phyloP scores from a whole-genome alignment of 2,113 vertebrate genomes.

The Aplodontia rufa region DNA sequence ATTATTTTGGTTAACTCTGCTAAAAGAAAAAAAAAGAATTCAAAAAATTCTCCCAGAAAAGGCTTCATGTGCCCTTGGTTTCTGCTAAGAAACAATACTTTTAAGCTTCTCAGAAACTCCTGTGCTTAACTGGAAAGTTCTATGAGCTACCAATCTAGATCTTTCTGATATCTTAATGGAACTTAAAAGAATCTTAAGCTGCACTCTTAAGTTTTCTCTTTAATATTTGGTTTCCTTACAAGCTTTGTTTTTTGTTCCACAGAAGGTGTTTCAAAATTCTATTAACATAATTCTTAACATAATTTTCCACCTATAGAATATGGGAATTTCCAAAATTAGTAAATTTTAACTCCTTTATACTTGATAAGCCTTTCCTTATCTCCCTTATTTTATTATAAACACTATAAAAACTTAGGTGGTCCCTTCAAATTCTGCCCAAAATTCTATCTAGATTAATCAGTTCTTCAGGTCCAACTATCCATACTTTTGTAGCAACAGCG shows the following conservation, averaged over 20 bases:
- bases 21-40: background rate
- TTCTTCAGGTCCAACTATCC: background rate
- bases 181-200: background rate
- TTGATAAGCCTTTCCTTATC: background rate
- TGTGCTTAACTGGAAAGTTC: background rate
- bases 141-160: background rate
- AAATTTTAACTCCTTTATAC: background rate
- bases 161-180: background rate
- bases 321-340: background rate
- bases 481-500: background rate
- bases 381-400: background rate
- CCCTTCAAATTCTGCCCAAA: background rate
- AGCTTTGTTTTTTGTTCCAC: background rate
- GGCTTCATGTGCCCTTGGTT: background rate
- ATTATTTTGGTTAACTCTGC: background rate
- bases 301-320: background rate
- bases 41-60: background rate
- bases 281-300: no score
- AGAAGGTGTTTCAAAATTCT: background rate
- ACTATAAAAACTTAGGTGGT: background rate
- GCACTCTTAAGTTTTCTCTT: background rate
- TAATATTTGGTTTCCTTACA: background rate
- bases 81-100: background rate
- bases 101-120: background rate
- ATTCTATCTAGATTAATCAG: background rate